Base-by-base conservation (phyloP, 2,888 invertebrate species). In the Andrena hattorfiana region DNA sequence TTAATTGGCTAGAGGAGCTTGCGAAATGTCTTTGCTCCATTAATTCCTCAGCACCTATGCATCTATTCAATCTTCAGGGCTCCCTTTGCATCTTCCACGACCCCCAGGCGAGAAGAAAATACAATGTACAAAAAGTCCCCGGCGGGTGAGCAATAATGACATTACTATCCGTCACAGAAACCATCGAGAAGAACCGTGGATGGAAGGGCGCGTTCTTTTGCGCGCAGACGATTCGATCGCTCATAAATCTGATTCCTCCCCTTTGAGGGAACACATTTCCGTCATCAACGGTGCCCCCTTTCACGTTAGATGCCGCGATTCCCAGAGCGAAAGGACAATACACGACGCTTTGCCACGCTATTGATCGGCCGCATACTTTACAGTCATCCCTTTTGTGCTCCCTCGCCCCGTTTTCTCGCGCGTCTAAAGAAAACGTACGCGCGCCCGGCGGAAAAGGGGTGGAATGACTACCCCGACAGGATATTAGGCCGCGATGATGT, bases 211-310 rank as follows among this genome's bases (percentile, higher is more conserved):
- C 26, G 30, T 54, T 74, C 49, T 30, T 51, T 63, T 32, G 8
- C 28, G 20, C 0, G 74, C 35, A 13, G 26, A 20, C 79, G 70
- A 76, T 62, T 35, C 66, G 68, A 80, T 70, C 77, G 77, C 28
- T 62, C 71, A 71, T 71, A 80, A 71, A 80, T 77, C 77, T 66
- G 62, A 66, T 80, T 71, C 60, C 67, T 4, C 26, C 20, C 51
- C 71, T 76, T 71, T 80, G 80, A 76, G 26, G 72, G 68, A 68
- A 56, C 72, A 77, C 72, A 81, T 81, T 81, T 81, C 81, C 78
- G 73, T 81, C 81, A 73, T 78, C 64, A 74, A 54, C 68, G 26
- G 69, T 35, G 56, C 48, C 77, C 59, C 62, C 60, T 72, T 78
- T 77, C 68, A 68, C 60, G 67, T 77, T 59, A 71, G 77, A 79